Evolutionary conservation across 2,113 vertebrate genomes (phyloP).

Genomic region (Ameiurus melas): DNA sequence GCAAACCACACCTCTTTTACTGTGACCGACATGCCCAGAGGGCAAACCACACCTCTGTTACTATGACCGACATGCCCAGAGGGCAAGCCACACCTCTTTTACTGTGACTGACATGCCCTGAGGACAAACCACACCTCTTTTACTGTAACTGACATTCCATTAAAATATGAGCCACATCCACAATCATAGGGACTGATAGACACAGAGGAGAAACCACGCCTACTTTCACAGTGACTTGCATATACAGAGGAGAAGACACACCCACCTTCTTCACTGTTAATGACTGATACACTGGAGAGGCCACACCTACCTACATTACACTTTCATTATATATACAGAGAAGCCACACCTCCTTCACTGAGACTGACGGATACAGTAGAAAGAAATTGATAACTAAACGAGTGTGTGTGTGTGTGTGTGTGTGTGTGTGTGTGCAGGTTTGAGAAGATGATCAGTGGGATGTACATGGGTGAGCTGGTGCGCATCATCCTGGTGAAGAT

Average conservation of each 20-base stretch:
- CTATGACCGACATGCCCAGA: neutral
- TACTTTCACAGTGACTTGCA: neutral
- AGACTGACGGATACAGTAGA: no score
- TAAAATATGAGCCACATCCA: no score
- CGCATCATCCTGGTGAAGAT: conserved; percentile 94
- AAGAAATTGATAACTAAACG: neutral
- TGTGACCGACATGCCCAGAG: neutral
- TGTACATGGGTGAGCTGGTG: conserved; percentile 98
- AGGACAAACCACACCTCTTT: neutral
- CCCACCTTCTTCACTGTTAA: neutral
- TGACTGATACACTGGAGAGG: no score
- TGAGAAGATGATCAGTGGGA: conserved; percentile 98
- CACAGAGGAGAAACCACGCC: neutral
- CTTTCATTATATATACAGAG: no score
- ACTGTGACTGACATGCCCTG: neutral
- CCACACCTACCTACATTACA: no score
- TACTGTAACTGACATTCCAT: neutral
- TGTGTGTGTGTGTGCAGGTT: conserved; percentile 74
- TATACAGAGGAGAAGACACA: neutral
- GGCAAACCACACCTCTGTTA: neutral
- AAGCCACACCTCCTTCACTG: no score
- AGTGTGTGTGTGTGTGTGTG: neutral
- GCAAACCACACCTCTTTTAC: neutral
- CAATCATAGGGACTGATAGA: no score
- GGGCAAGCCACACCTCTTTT: neutral